Evolutionary conservation across 2,113 vertebrate genomes (phyloP).

Genomic region (Hylia prasina): DNA sequence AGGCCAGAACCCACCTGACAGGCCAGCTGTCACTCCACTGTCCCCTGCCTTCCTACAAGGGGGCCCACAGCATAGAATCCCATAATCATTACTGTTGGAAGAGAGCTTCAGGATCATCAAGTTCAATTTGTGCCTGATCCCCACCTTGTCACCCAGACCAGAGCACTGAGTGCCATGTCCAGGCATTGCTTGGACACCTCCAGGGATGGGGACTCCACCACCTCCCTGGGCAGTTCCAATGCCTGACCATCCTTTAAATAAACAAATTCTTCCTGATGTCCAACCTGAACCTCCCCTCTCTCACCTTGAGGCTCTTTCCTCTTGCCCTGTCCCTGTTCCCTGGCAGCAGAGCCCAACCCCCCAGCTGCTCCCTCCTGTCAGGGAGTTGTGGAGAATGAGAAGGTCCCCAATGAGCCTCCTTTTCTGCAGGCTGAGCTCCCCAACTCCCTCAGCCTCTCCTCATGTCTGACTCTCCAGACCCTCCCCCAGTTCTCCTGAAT

Average conservation of each 20-base stretch:
- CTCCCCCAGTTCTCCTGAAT: not conserved
- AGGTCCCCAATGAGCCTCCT: not conserved
- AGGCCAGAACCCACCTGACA: not conserved
- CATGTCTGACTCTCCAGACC: not conserved
- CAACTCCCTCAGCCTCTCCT: not conserved
- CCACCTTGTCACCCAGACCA: not conserved
- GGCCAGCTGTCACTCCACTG: not conserved
- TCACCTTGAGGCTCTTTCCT: not conserved
- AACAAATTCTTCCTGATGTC: not conserved
- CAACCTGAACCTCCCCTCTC: not conserved
- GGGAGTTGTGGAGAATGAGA: not conserved
- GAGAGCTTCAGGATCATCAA: not conserved
- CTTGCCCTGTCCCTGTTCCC: not conserved
- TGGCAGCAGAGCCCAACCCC: not conserved
- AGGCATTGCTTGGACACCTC: not conserved
- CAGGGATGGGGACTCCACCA: not conserved
- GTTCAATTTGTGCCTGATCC: not conserved
- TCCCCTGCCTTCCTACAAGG: not conserved
- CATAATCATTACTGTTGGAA: not conserved
- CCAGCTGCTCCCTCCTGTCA: not conserved
- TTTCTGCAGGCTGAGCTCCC: not conserved
- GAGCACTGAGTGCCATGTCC: not conserved
- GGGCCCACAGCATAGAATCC: not conserved
- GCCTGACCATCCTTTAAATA: not conserved
- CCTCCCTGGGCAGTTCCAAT: not conserved